phyloP scores from a whole-genome alignment of 2,888 invertebrate genomes.

The Papilio protenor region DNA sequence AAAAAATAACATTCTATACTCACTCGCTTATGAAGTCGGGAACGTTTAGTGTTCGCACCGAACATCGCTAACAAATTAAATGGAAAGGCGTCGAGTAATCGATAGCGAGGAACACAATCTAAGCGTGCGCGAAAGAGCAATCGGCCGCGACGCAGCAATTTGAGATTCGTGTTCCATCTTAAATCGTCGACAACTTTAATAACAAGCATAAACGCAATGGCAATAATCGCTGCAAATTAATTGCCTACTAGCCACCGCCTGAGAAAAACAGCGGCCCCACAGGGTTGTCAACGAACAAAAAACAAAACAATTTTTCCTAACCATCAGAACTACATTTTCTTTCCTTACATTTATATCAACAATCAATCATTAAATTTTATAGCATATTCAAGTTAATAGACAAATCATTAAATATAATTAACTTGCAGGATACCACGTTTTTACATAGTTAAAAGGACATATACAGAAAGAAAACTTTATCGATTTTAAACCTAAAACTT shows the following conservation, averaged over 20 bases:
- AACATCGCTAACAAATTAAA: slow-evolving; percentile 72
- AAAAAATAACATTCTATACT: slow-evolving; percentile 54
- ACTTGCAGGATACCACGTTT: slow-evolving; percentile 55
- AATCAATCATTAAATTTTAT: slow-evolving; percentile 40
- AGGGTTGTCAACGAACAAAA: slow-evolving; percentile 43
- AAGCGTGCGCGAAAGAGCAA: slow-evolving; percentile 70
- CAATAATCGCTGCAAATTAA: slow-evolving; percentile 79
- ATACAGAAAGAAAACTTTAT: not conserved
- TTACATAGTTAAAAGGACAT: not conserved
- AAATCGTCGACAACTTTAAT: slow-evolving; percentile 82
- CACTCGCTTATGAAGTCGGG: slow-evolving; percentile 67
- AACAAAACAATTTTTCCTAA: slow-evolving; percentile 20
- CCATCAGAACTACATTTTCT: slow-evolving; percentile 13
- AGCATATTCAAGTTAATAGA: slow-evolving; percentile 36
- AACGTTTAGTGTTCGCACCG: slow-evolving; percentile 62
- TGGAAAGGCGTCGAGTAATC: slow-evolving; percentile 67
- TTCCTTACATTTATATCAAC: slow-evolving; percentile 33
- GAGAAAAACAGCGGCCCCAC: slow-evolving; percentile 64
- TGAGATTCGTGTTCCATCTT: slow-evolving; percentile 78
- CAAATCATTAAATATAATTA: not conserved
- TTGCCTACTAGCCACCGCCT: slow-evolving; percentile 68
- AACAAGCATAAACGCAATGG: slow-evolving; percentile 77
- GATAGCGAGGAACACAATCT: slow-evolving; percentile 70
- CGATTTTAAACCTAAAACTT: not conserved
- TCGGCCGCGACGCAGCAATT: slow-evolving; percentile 76